A percentile compares a stretch with the other conserved stretches of the same genome.
phyloP scores from a whole-genome alignment of 1,140 invertebrate species.

The Drosophila lacertosa region DNA sequence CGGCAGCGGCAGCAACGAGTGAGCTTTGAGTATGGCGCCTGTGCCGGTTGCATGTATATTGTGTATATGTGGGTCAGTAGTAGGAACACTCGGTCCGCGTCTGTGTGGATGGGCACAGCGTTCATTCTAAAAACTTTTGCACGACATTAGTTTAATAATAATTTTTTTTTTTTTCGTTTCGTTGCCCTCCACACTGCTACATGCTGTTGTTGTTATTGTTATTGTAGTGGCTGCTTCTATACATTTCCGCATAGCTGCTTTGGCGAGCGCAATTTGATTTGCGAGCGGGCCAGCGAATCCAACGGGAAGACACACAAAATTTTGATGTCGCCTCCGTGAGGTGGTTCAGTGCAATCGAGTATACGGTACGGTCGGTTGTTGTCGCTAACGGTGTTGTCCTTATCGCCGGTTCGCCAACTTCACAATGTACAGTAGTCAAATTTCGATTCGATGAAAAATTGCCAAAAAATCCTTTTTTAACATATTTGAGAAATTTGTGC shows the following conservation, averaged over 20 bases:
- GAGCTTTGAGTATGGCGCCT: slow-evolving; percentile 37
- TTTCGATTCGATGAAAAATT: not conserved
- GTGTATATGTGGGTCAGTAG: slow-evolving; percentile 77
- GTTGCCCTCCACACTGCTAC: not conserved
- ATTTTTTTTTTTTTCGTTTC: slow-evolving; percentile 4
- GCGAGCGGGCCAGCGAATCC: slow-evolving; percentile 29
- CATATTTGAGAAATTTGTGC: slow-evolving; percentile 2
- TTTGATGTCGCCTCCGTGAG: slow-evolving; percentile 20
- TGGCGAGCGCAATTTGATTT: slow-evolving; percentile 21
- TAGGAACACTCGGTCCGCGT: slow-evolving; percentile 65
- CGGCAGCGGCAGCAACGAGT: not conserved
- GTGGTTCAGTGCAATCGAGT: slow-evolving; percentile 44
- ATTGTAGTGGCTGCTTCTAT: not conserved
- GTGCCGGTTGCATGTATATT: slow-evolving; percentile 40
- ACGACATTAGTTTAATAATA: slow-evolving; percentile 41
- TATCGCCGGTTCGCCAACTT: slow-evolving; percentile 15
- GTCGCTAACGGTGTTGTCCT: slow-evolving; percentile 24
- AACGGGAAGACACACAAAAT: slow-evolving; percentile 41
- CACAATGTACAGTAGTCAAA: not conserved
- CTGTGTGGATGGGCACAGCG: slow-evolving; percentile 63
- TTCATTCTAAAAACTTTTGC: slow-evolving; percentile 52
- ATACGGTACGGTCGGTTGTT: slow-evolving; percentile 48
- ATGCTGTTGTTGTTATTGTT: not conserved
- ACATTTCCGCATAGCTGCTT: slow-evolving; percentile 49
- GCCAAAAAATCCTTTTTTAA: slow-evolving; percentile 1